phyloP scores from a whole-genome alignment of 2,888 invertebrate species.

The Prosopocoilus inquinatus region DNA sequence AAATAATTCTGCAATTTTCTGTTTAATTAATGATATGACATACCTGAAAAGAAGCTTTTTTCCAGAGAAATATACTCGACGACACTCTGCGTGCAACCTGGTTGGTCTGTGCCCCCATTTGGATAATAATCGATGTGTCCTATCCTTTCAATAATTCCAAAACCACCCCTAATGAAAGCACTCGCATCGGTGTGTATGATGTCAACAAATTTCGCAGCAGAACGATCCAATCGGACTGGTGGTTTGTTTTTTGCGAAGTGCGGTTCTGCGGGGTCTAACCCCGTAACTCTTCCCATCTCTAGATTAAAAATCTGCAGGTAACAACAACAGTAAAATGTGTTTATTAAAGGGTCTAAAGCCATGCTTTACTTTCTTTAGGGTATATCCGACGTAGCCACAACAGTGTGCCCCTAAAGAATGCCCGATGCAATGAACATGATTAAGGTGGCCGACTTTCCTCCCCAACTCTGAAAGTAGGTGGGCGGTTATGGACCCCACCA shows the following conservation, averaged over 20 bases:
- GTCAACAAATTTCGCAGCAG: conserved; percentile 87
- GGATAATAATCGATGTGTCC: conserved; percentile 92
- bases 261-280: conserved; percentile 90
- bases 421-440: conserved; percentile 79
- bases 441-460: conserved; percentile 53
- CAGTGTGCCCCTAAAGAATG: conserved; percentile 86
- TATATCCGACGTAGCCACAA: conserved; percentile 79
- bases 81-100: conserved; percentile 62
- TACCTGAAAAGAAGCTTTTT: conserved; percentile 62
- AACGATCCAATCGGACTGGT: conserved; percentile 78
- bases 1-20: no score
- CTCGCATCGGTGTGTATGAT: conserved; percentile 85
- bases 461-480: conserved; percentile 59
- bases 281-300: conserved; percentile 77
- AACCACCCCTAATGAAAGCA: conserved; percentile 71
- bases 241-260: conserved; percentile 80
- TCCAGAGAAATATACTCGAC: conserved; percentile 64
- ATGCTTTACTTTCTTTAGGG: conserved; percentile 60
- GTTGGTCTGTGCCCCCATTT: conserved; percentile 82
- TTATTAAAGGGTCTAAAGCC: not conserved
- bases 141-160: conserved; percentile 78
- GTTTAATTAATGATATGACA: not conserved
- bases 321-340: conserved; percentile 1
- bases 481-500: conserved; percentile 82
- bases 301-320: conserved; percentile 61